Evolutionary conservation across 2,113 vertebrate species (phyloP).

Genomic region (Hiodon alosoides): DNA sequence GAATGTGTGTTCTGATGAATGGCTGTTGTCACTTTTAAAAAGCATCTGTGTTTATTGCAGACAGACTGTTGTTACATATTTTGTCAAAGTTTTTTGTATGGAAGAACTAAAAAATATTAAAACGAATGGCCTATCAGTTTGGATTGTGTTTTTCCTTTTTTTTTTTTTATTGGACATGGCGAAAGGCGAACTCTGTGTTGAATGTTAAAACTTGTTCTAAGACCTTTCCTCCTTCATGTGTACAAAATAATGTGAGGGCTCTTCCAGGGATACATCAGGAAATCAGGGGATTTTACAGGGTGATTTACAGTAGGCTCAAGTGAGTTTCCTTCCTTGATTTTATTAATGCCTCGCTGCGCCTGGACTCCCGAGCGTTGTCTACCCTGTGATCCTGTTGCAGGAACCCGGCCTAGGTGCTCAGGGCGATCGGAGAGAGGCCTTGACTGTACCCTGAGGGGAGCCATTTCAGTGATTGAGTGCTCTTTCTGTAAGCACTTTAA

Average conservation of each 20-base stretch:
- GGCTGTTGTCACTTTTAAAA: neutral
- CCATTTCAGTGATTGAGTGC: neutral
- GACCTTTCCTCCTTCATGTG: neutral
- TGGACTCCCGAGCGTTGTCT: neutral
- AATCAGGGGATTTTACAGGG: too few species aligned
- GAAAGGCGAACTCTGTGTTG: too few species aligned
- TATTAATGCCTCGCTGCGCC: neutral
- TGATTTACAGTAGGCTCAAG: conserved; percentile 9
- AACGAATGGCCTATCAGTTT: conserved; percentile 4
- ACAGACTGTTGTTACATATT: conserved; percentile 16
- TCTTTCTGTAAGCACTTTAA: neutral
- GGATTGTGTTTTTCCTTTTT: neutral
- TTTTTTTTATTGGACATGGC: neutral
- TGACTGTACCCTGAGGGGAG: neutral
- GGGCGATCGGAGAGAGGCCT: neutral
- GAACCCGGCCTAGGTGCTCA: neutral
- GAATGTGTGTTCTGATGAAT: neutral
- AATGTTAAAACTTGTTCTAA: too few species aligned
- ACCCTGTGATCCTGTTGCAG: neutral
- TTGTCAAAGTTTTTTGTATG: conserved; percentile 10
- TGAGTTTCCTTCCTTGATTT: conserved; percentile 6
- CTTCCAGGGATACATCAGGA: conserved; percentile 2
- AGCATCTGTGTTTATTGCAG: conserved; percentile 9
- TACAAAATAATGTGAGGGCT: neutral
- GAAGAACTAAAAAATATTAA: conserved; percentile 19